Conservation (phyloP, 2,113 vertebrate genomes). For the Paramisgurnus dabryanus region DNA sequence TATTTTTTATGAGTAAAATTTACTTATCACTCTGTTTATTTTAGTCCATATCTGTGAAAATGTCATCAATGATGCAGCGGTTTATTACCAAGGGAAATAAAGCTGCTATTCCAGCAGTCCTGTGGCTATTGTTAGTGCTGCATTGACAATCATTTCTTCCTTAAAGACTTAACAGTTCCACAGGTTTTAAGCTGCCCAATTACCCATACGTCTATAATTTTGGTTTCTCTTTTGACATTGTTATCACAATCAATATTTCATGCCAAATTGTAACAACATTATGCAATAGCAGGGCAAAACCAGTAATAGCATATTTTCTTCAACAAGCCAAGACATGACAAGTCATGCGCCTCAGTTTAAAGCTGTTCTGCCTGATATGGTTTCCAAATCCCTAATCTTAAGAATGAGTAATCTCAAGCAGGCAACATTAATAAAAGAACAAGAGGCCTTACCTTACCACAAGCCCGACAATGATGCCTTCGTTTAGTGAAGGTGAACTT, state of each 20-base stretch:
- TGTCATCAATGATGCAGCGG: constrained; percentile 53
- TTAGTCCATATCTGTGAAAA: constrained; percentile 57
- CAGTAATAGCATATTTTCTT: neutral
- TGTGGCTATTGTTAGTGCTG: constrained; percentile 57
- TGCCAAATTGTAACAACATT: neutral
- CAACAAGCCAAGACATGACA: neutral
- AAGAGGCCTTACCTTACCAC: constrained; percentile 88
- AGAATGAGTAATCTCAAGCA: neutral
- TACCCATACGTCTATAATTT: neutral
- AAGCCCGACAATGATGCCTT: constrained; percentile 98
- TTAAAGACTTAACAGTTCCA: constrained; percentile 15
- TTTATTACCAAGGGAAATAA: constrained; percentile 71
- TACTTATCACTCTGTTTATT: constrained; percentile 39
- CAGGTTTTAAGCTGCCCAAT: constrained; percentile 34
- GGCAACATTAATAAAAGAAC: neutral
- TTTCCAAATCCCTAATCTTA: too few relatives aligned
- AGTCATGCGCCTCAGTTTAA: neutral
- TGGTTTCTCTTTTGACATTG: neutral
- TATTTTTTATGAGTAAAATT: neutral
- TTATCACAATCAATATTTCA: neutral
- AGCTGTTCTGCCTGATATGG: too few relatives aligned
- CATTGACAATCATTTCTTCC: constrained; percentile 59
- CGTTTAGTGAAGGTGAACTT: constrained; percentile 99
- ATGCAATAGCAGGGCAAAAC: neutral
- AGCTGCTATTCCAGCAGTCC: constrained; percentile 50